Conservation (phyloP, 2,888 invertebrate genomes). For the Oasisia sp. region DNA sequence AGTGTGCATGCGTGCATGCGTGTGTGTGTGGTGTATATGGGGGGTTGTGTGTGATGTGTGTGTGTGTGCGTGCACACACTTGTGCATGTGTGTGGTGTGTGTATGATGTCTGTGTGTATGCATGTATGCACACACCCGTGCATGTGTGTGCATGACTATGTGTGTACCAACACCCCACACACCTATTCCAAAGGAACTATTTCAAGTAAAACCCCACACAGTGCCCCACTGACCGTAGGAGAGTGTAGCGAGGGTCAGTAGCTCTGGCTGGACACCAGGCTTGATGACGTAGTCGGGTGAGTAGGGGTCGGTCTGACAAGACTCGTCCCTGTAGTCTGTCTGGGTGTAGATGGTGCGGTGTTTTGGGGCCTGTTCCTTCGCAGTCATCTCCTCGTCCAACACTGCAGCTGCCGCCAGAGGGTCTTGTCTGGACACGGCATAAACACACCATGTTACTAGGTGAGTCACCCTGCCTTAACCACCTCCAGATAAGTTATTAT, state of each 20-base stretch:
- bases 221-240: constrained; percentile 71
- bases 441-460: neutral
- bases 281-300: constrained; percentile 74
- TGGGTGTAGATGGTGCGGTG: constrained; percentile 68
- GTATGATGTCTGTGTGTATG: too few species aligned
- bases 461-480: neutral
- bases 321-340: constrained; percentile 79
- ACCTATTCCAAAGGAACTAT: neutral
- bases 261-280: constrained; percentile 71
- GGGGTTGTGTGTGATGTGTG: too few species aligned
- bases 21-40: too few species aligned
- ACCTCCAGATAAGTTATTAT: too few species aligned
- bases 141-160: too few species aligned
- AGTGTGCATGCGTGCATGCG: too few species aligned
- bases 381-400: constrained; percentile 7
- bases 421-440: constrained; percentile 51
- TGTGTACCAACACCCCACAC: neutral
- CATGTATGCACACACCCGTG: too few species aligned
- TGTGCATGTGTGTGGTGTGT: too few species aligned
- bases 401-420: constrained; percentile 49
- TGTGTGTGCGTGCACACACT: too few species aligned
- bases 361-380: constrained; percentile 43
- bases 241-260: constrained; percentile 74
- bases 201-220: neutral
- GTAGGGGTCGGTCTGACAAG: constrained; percentile 82